Percentiles rank a stretch among this genome's conserved stretches.
phyloP scores from a whole-genome alignment of 2,113 vertebrate genomes.

The Nesoenas mayeri region DNA sequence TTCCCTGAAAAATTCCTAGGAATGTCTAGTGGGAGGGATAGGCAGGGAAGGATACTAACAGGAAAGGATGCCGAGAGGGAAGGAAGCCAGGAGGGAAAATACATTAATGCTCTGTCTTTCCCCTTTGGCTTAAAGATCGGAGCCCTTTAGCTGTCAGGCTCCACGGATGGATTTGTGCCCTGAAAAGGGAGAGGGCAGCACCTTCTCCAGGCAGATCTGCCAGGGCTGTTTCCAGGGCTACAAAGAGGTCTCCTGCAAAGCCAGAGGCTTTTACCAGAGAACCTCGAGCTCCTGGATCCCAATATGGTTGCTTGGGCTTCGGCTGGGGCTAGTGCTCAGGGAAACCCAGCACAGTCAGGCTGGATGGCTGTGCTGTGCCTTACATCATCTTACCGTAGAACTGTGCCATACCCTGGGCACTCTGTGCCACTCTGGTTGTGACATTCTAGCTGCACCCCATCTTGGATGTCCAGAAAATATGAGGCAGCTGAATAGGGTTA shows the following conservation, averaged over 20 bases:
- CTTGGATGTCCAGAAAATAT: neutral
- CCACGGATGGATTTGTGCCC: neutral
- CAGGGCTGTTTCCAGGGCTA: neutral
- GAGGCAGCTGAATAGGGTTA: neutral
- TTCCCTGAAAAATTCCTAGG: neutral
- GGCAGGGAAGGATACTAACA: neutral
- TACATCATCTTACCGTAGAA: no score
- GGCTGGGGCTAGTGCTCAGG: neutral
- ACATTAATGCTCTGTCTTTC: neutral
- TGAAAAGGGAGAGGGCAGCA: neutral
- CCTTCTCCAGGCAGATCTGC: neutral
- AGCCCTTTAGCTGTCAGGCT: neutral
- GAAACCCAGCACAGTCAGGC: neutral
- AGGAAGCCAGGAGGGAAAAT: neutral
- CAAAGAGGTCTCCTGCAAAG: neutral
- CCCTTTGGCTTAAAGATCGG: neutral
- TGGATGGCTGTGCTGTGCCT: neutral
- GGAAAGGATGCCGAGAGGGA: neutral
- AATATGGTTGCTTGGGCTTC: fast-evolving
- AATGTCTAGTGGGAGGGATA: neutral
- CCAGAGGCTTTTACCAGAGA: neutral
- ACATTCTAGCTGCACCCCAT: neutral
- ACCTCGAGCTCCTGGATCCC: neutral
- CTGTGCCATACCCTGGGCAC: neutral
- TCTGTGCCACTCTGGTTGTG: neutral